These are phyloP conservation scores for Clivina fossor DNA, from an alignment of 2,888 invertebrate species.

Conservation along the genomic window DNA sequence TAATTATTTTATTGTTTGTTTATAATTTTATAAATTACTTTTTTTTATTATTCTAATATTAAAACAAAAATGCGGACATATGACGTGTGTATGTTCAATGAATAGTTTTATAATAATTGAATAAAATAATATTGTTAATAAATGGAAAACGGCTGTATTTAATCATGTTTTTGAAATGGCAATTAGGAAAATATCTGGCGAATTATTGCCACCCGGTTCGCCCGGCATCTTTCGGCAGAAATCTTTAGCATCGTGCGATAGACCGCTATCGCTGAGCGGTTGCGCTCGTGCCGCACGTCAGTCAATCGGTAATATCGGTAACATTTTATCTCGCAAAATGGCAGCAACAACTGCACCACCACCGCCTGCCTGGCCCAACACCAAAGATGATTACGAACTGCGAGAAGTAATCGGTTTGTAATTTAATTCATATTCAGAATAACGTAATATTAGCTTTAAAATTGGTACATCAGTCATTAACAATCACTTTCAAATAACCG, in stretches of 20 bases:
- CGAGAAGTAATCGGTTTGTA: conserved; percentile 89
- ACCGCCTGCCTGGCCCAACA: conserved; percentile 77
- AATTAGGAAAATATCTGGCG: conserved; percentile 64
- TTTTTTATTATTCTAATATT: too few relatives aligned
- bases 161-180: background rate
- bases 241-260: conserved; percentile 55
- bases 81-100: too few relatives aligned
- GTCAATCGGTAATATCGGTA: conserved; percentile 55
- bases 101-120: too few relatives aligned
- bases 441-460: conserved; percentile 32
- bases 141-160: background rate
- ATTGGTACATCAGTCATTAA: conserved; percentile 27
- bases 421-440: conserved; percentile 27
- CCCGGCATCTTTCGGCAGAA: conserved; percentile 64
- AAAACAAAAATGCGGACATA: too few relatives aligned
- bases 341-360: conserved; percentile 58
- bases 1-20: too few relatives aligned
- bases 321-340: conserved; percentile 64
- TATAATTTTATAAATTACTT: too few relatives aligned
- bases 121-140: too few relatives aligned
- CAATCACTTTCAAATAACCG: conserved; percentile 24
- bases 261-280: conserved; percentile 50
- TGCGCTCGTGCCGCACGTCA: conserved; percentile 52
- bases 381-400: conserved; percentile 88
- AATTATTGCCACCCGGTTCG: conserved; percentile 62